A percentile compares a stretch with the other conserved stretches of the same genome.
phyloP scores from a whole-genome alignment of 2,113 vertebrate genomes.

The Calyptomena viridis region DNA sequence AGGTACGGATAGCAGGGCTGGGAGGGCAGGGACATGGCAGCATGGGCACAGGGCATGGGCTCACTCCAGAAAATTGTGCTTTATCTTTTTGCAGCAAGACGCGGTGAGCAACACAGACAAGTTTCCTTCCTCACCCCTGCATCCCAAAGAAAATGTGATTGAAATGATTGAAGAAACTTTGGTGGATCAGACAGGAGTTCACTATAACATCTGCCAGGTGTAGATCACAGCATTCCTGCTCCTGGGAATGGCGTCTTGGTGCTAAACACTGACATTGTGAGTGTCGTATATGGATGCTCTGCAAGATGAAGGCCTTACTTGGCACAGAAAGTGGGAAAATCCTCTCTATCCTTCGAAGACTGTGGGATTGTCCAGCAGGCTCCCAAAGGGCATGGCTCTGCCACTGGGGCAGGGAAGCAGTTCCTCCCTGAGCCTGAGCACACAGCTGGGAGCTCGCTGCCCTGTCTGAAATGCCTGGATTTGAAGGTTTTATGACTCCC shows the following conservation, averaged over 20 bases:
- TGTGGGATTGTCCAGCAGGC: background rate
- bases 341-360: background rate
- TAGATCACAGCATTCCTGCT: background rate
- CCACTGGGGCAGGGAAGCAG: background rate
- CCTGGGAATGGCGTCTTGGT: background rate
- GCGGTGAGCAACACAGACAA: conserved; percentile 54
- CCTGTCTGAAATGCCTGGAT: background rate
- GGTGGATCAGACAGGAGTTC: conserved; percentile 68
- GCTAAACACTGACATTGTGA: background rate
- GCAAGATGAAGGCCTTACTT: background rate
- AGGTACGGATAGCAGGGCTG: accelerated
- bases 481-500: background rate
- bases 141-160: conserved; percentile 68
- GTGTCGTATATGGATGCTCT: accelerated
- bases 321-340: background rate
- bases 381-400: background rate
- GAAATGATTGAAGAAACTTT: conserved; percentile 62
- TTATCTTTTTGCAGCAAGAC: conserved; percentile 68
- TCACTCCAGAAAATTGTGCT: background rate
- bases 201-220: conserved; percentile 85
- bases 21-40: background rate
- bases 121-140: conserved; percentile 63
- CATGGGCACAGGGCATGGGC: background rate
- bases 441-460: accelerated
- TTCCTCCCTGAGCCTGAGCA: accelerated